Evolutionary conservation across 2,113 vertebrate genomes (phyloP).

Genomic region (Colaptes auratus): DNA sequence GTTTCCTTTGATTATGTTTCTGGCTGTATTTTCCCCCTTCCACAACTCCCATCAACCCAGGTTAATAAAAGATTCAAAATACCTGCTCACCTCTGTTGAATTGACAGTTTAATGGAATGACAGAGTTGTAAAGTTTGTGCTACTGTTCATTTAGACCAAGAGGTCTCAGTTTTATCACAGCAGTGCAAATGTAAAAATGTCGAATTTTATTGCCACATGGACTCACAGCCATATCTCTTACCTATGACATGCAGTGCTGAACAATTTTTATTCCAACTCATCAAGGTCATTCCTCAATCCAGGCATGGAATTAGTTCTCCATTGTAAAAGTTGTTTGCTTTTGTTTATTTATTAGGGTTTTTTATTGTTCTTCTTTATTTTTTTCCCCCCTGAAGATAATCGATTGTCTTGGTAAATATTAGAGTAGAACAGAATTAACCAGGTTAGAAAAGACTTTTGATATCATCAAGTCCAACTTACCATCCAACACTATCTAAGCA

Average conservation of each 20-base stretch:
- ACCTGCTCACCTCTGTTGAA: rapidly evolving
- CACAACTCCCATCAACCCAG: not conserved
- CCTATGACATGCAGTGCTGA: rapidly evolving
- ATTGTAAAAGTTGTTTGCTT: not conserved
- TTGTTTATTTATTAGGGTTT: no score
- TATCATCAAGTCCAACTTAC: no score
- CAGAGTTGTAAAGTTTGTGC: not conserved
- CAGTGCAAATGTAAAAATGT: not conserved
- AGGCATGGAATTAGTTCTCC: not conserved
- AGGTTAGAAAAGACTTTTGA: no score
- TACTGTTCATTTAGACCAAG: not conserved
- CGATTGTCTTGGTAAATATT: not conserved
- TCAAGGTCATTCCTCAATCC: rapidly evolving
- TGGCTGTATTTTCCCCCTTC: not conserved
- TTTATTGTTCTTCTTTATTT: no score
- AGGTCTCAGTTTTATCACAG: not conserved
- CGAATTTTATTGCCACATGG: not conserved
- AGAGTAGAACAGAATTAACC: no score
- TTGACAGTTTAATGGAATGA: not conserved
- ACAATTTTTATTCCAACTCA: not conserved
- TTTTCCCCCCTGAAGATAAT: not conserved
- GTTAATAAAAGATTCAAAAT: not conserved
- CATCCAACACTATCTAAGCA: no score
- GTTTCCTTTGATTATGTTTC: not conserved
- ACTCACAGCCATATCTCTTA: not conserved